Evolutionary conservation across 2,797 vertebrate genomes (phyloP).

Genomic region (Allobates femoralis): DNA sequence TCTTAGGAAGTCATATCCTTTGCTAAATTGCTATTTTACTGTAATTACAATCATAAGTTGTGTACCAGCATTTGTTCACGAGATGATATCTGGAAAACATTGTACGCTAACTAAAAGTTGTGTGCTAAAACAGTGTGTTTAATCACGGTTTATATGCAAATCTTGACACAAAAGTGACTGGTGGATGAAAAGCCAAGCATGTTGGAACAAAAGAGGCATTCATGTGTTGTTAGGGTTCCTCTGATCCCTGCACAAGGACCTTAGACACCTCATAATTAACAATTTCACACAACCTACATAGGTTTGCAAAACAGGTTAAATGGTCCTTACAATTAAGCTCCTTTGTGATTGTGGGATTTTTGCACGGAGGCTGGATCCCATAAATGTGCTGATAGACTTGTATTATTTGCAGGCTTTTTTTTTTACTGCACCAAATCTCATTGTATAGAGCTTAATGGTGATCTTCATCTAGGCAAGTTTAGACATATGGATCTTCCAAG

Average conservation of each 20-base stretch:
- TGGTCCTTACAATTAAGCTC: conserved; percentile 48
- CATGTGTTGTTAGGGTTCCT: conserved; percentile 54
- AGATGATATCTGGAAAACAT: not conserved
- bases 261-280: conserved; percentile 57
- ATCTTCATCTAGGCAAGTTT: conserved; percentile 32
- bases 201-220: conserved; percentile 54
- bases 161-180: conserved; percentile 43
- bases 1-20: not conserved
- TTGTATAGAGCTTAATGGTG: conserved; percentile 26
- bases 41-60: not conserved
- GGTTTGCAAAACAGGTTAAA: conserved; percentile 60
- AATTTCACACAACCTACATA: conserved; percentile 57
- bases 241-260: conserved; percentile 55
- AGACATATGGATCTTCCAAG: conserved; percentile 35
- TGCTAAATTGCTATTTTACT: not conserved
- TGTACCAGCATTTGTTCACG: not conserved
- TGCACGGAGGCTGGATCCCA: conserved; percentile 35
- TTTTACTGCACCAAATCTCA: conserved; percentile 4
- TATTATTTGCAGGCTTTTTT: conserved; percentile 31
- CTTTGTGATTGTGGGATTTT: conserved; percentile 57
- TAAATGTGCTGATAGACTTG: conserved; percentile 47
- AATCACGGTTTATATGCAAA: conserved; percentile 50
- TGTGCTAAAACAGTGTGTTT: conserved; percentile 24
- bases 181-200: conserved; percentile 36
- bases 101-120: not conserved